Percentiles rank a stretch among this genome's conserved stretches.
phyloP scores from a whole-genome alignment of 1,140 invertebrate genomes.

The Sminthurinus signatus region DNA sequence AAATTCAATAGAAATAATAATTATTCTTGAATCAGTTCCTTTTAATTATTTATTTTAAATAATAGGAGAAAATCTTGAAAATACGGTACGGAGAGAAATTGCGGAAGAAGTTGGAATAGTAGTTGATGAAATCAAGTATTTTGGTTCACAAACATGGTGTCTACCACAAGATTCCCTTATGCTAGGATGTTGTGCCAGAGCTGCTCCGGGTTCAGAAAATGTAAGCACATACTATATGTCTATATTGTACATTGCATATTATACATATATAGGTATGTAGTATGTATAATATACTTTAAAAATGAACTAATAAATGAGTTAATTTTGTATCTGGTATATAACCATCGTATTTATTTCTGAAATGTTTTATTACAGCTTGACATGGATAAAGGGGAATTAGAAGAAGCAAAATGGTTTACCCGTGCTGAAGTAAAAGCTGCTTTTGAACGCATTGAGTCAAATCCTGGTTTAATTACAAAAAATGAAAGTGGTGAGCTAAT shows the following conservation, averaged over 20 bases:
- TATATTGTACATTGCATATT: too few species aligned
- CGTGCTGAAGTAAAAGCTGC: slow-evolving; percentile 47
- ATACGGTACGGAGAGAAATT: slow-evolving; percentile 53
- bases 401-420: slow-evolving; percentile 54
- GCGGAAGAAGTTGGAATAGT: slow-evolving; percentile 56
- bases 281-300: too few species aligned
- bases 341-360: neutral
- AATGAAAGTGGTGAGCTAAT: slow-evolving; percentile 43
- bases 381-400: slow-evolving; percentile 52
- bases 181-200: slow-evolving; percentile 51
- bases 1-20: neutral
- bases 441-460: slow-evolving; percentile 42
- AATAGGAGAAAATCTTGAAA: slow-evolving; percentile 53
- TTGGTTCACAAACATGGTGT: slow-evolving; percentile 54
- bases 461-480: slow-evolving; percentile 42
- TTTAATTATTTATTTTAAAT: slow-evolving; percentile 5
- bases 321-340: too few species aligned
- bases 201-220: slow-evolving; percentile 32
- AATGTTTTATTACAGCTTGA: slow-evolving; percentile 43
- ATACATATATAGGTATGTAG: too few species aligned
- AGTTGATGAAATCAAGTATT: slow-evolving; percentile 50
- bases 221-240: slow-evolving; percentile 10
- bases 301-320: too few species aligned
- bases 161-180: slow-evolving; percentile 52
- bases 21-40: too few species aligned